Conservation (phyloP, 2,888 invertebrate genomes). For the Chironomus tentans region DNA sequence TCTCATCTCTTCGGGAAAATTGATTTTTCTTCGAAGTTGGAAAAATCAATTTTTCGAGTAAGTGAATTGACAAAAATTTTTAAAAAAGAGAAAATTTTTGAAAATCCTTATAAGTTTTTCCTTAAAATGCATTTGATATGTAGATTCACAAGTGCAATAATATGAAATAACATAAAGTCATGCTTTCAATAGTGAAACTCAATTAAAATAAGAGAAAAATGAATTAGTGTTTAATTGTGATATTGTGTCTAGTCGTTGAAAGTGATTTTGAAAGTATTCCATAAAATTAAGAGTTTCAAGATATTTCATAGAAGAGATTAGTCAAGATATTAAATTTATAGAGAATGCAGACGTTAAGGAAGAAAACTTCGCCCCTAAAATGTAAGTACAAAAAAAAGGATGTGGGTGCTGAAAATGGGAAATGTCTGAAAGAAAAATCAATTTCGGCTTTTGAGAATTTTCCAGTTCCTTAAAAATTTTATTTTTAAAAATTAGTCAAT, state of each 20-base stretch:
- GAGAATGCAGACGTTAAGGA: conserved; percentile 82
- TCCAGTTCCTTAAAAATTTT: no score
- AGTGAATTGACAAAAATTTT: conserved; percentile 8
- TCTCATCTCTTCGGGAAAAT: neutral
- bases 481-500: no score
- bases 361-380: conserved; percentile 89
- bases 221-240: neutral
- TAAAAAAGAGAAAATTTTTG: neutral
- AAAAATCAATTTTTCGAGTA: conserved; percentile 14
- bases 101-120: neutral
- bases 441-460: no score
- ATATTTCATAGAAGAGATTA: neutral
- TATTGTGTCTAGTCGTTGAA: conserved; percentile 16
- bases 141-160: neutral
- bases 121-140: no score
- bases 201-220: neutral
- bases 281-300: conserved; percentile 5
- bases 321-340: conserved; percentile 30
- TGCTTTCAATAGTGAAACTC: neutral
- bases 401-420: no score
- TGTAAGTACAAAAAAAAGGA: conserved; percentile 55
- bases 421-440: no score
- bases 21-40: neutral
- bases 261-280: conserved; percentile 11
- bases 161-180: neutral